These are phyloP conservation scores for Callosobruchus maculatus DNA, from an alignment of 2,888 invertebrate species.

Conservation along the genomic window DNA sequence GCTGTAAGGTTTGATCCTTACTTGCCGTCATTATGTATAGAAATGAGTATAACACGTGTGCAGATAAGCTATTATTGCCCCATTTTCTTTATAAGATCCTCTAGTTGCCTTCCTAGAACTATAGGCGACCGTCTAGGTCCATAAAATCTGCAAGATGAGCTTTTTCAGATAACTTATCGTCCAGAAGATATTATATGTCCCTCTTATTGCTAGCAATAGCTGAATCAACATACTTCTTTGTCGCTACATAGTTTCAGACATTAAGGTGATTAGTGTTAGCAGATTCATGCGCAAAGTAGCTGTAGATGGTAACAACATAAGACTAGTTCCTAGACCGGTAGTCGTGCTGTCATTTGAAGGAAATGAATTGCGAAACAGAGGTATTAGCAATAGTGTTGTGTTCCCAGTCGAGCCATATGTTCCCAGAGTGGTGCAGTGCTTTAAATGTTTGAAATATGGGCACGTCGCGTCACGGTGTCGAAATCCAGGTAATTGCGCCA, in stretches of 20 bases:
- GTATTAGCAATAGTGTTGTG: background rate
- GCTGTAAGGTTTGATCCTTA: too few species aligned
- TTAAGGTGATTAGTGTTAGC: background rate
- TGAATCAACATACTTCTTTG: too few species aligned
- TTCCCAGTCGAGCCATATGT: conserved; percentile 1
- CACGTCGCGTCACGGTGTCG: background rate
- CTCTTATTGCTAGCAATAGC: too few species aligned
- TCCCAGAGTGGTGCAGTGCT: conserved; percentile 1
- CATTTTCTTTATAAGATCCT: too few species aligned
- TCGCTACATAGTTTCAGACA: background rate
- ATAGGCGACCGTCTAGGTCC: too few species aligned
- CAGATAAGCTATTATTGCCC: too few species aligned
- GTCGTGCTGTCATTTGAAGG: conserved; percentile 1
- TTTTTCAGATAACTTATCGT: too few species aligned
- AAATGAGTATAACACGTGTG: too few species aligned
- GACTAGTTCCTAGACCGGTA: background rate
- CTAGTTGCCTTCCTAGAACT: too few species aligned
- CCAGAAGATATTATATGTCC: too few species aligned
- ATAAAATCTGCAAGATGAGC: too few species aligned
- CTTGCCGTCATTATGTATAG: too few species aligned
- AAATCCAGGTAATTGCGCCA: background rate
- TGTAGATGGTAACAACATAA: background rate
- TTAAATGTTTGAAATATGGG: conserved; percentile 1
- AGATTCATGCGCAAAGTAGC: conserved; percentile 3
- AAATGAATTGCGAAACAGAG: background rate